These are phyloP conservation scores for Ochropleura leucogaster DNA, from an alignment of 2,888 invertebrate genomes.

Conservation along the genomic window DNA sequence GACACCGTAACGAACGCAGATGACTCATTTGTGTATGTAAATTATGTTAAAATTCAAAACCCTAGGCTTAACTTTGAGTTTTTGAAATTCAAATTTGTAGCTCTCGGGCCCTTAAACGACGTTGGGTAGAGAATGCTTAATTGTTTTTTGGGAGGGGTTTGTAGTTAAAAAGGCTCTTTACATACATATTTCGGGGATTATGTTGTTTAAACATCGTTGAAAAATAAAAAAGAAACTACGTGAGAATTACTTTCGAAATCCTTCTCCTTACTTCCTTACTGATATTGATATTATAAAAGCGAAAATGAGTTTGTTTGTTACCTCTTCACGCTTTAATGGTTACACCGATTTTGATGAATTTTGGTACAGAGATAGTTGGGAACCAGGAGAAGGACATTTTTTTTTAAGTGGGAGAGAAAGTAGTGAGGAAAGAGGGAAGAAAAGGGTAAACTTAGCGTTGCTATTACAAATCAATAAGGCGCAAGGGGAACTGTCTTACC, in stretches of 20 bases:
- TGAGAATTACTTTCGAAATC: constrained; percentile 28
- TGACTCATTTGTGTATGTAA: constrained; percentile 82
- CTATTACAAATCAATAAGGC: no score
- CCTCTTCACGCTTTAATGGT: no score
- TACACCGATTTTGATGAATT: no score
- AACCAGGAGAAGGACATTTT: no score
- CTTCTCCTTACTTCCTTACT: no score
- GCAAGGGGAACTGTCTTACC: no score
- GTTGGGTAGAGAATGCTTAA: constrained; percentile 69
- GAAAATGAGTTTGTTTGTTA: no score
- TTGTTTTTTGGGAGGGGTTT: constrained; percentile 65
- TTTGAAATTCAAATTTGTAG: constrained; percentile 75
- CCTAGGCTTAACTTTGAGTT: constrained; percentile 73
- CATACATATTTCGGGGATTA: constrained; percentile 46
- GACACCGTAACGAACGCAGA: constrained; percentile 76
- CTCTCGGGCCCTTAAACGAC: constrained; percentile 69
- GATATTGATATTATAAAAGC: no score
- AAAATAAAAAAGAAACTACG: constrained; percentile 34
- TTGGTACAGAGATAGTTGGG: no score
- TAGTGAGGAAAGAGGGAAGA: no score
- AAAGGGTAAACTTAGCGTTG: no score
- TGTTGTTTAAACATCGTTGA: constrained; percentile 34
- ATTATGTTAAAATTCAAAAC: constrained; percentile 77
- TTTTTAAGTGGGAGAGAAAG: no score
- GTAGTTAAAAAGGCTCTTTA: constrained; percentile 53